Evolutionary conservation across 2,113 vertebrate species (phyloP).

Genomic region (pig (Sus scrofa)): DNA sequence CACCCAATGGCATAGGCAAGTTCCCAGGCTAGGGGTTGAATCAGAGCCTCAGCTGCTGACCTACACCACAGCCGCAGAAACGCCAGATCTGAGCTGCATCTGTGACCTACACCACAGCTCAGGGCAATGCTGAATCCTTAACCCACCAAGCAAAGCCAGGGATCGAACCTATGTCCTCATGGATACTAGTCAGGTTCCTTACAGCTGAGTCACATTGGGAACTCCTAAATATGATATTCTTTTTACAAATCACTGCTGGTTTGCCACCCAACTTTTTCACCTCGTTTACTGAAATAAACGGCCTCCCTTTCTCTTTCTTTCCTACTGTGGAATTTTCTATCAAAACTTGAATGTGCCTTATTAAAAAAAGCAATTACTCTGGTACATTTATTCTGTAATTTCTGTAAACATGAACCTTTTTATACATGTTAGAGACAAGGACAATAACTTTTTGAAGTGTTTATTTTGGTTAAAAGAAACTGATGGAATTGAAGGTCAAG

Average conservation of each 20-base stretch:
- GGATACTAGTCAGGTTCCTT: too few relatives aligned
- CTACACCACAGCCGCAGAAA: too few relatives aligned
- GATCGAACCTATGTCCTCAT: too few relatives aligned
- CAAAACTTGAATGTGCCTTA: conserved; percentile 16
- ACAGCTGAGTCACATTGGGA: too few relatives aligned
- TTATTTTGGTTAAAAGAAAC: conserved; percentile 87
- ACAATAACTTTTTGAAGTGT: conserved; percentile 75
- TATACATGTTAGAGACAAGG: conserved; percentile 67
- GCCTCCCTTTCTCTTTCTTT: background rate
- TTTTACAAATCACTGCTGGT: background rate
- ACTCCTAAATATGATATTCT: background rate
- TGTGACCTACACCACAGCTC: too few relatives aligned
- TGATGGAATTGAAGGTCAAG: conserved; percentile 75
- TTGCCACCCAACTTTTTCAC: background rate
- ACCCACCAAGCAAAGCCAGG: too few relatives aligned
- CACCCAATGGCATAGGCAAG: too few relatives aligned
- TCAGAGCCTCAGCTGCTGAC: too few relatives aligned
- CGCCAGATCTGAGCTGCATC: too few relatives aligned
- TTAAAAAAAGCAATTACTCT: background rate
- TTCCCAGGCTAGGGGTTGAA: too few relatives aligned
- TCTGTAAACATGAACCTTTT: conserved; percentile 60
- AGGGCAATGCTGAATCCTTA: too few relatives aligned
- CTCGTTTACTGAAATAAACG: conserved; percentile 3
- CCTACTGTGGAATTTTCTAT: conserved; percentile 25
- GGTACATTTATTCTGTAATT: conserved; percentile 8